phyloP scores from a whole-genome alignment of 2,888 invertebrate species.

The Spodoptera exigua region DNA sequence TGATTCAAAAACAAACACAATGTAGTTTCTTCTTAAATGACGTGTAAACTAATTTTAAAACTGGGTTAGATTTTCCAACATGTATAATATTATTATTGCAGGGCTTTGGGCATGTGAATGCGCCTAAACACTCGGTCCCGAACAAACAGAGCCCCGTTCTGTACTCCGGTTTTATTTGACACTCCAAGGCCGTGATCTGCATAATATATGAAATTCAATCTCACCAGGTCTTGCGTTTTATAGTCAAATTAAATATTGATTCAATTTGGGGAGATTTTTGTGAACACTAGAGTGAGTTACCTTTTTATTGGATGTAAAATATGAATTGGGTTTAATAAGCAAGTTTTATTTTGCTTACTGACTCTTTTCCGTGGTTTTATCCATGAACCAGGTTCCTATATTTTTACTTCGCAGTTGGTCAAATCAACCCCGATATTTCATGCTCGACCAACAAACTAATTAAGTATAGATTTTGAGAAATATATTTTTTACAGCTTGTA shows the following conservation, averaged over 20 bases:
- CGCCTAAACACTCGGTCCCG: constrained; percentile 57
- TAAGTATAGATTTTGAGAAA: no score
- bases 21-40: not conserved
- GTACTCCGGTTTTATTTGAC: constrained; percentile 38
- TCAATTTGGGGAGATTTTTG: constrained; percentile 32
- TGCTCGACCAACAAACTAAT: no score
- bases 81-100: constrained; percentile 36
- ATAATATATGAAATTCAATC: constrained; percentile 56
- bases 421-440: no score
- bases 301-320: constrained; percentile 21
- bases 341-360: no score
- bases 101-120: constrained; percentile 6
- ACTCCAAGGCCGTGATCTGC: constrained; percentile 46
- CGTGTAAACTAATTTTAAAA: constrained; percentile 16
- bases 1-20: not conserved
- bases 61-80: constrained; percentile 18
- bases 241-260: constrained; percentile 50
- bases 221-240: constrained; percentile 37
- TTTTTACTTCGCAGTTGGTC: no score
- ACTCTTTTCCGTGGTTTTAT: no score
- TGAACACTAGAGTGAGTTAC: constrained; percentile 9
- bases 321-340: constrained; percentile 19
- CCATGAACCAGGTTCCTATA: no score
- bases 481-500: no score
- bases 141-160: constrained; percentile 47